phyloP scores from a whole-genome alignment of 2,888 invertebrate genomes.

The Nymphalis c-album region DNA sequence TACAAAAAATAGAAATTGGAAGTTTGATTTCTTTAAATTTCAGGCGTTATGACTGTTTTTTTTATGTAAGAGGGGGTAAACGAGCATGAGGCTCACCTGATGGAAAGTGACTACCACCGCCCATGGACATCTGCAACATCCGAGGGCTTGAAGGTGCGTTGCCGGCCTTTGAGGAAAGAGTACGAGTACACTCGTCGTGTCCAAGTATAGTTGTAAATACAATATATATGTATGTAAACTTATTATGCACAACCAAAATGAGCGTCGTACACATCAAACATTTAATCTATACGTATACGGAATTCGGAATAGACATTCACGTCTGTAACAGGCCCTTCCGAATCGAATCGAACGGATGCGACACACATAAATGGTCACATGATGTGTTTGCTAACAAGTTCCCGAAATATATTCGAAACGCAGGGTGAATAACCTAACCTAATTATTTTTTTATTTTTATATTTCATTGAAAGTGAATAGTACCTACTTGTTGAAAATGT shows the following conservation, averaged over 20 bases:
- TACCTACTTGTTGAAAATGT: not conserved
- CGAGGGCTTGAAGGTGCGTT: too few species aligned
- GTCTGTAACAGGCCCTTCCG: slow-evolving; percentile 24
- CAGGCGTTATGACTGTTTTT: too few species aligned
- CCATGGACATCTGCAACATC: too few species aligned
- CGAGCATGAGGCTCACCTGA: too few species aligned
- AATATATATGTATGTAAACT: not conserved
- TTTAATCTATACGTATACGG: slow-evolving; percentile 14
- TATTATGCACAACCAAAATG: slow-evolving; percentile 2
- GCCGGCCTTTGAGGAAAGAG: too few species aligned
- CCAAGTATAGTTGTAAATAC: not conserved
- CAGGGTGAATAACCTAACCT: slow-evolving; percentile 31
- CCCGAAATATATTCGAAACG: slow-evolving; percentile 29
- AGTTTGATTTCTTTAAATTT: too few species aligned
- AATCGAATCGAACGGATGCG: slow-evolving; percentile 33
- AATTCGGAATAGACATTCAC: slow-evolving; percentile 11
- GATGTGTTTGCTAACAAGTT: slow-evolving; percentile 32
- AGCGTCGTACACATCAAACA: slow-evolving; percentile 12
- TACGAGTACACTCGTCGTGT: too few species aligned
- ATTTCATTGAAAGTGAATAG: slow-evolving; percentile 3
- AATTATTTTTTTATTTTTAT: slow-evolving; percentile 24
- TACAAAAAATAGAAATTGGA: too few species aligned
- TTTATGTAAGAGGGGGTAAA: too few species aligned
- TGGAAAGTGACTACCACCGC: too few species aligned
- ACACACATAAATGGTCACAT: slow-evolving; percentile 31